phyloP scores from a whole-genome alignment of 1,140 invertebrate species.

The Cotesia glomerata region DNA sequence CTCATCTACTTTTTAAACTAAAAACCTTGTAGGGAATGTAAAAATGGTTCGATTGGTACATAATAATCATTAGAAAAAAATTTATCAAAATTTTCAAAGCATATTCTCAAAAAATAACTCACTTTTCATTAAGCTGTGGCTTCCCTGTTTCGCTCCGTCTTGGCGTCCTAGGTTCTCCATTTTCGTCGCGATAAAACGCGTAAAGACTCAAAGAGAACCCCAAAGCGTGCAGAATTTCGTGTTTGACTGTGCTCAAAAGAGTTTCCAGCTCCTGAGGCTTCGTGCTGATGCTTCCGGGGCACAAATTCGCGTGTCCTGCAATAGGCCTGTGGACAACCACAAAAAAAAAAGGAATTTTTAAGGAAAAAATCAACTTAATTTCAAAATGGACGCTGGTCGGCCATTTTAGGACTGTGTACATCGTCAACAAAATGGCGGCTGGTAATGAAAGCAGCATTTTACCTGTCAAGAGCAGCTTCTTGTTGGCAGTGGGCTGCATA shows the following conservation, averaged over 20 bases:
- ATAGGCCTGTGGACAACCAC: constrained; percentile 83
- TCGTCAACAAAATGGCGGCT: no score
- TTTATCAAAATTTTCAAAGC: no score
- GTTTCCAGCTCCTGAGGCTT: constrained; percentile 92
- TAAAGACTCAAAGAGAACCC: constrained; percentile 95
- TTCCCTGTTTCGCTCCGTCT: constrained; percentile 83
- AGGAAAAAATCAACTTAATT: constrained; percentile 24
- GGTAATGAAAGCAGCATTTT: constrained; percentile 31
- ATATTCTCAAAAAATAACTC: no score
- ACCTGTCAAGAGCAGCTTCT: constrained; percentile 90
- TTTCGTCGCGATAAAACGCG: constrained; percentile 89
- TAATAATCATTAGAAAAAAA: no score
- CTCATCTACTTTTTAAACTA: no score
- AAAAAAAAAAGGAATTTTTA: constrained; percentile 51
- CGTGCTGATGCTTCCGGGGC: constrained; percentile 93
- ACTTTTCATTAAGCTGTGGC: constrained; percentile 87
- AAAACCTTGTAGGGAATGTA: no score
- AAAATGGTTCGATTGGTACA: no score
- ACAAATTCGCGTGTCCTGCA: constrained; percentile 97
- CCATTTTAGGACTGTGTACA: background rate
- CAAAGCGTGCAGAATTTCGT: constrained; percentile 97
- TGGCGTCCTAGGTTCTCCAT: constrained; percentile 84
- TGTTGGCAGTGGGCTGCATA: constrained; percentile 99
- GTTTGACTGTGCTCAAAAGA: constrained; percentile 95
- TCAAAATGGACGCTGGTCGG: background rate